Base-by-base conservation (phyloP, 2,113 vertebrate species). In the Serinus canaria region DNA sequence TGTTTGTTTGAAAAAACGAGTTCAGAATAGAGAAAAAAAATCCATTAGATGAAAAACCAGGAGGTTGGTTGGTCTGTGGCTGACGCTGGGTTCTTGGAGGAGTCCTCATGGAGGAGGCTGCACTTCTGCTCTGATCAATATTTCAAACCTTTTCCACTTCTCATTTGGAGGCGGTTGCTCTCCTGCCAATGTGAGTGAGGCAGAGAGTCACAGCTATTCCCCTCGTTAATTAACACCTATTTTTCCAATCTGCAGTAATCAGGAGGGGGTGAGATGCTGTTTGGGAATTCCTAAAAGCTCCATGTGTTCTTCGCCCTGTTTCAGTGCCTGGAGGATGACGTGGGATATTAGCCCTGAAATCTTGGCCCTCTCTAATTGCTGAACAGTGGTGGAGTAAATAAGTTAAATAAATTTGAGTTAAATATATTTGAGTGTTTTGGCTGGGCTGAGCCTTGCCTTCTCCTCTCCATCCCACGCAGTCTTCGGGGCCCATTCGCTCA, bases 401-500 rank as follows among this genome's bases (percentile, higher is more conserved):
- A 59, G 5, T 72, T 47, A 43, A 11, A 67, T 75, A 33, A 21
- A 33, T 21, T 55, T 33, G 19, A 56, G 53, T 13, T 31, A 33
- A 55, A 55, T 55, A 13, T 55, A 33, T 55, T 62, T 21, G 88
- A 56, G 58, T 35, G 41, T 59, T 88, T 39, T 24, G 3, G 4
- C 59, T 49, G 60, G 25, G 43, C 70, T 49, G 81, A 89, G 74
- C 74, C n/a, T 70, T 47, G 66, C 25, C 60, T 84, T 79, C 82
- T 91, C 37, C 64, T 82, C 52, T 74, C 78, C 78, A 33, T 56
- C 60, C 50, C 33, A 7, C 41, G 2, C 6, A 24, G 25, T 7
- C 43, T 39, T 64, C 0, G 0, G 44, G 49, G 30, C 17, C 58
- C 2, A 0, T 78, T 64, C 56, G 25, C 53, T 64, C 9, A 3